Evolutionary conservation across 2,797 vertebrate species (phyloP).

Genomic region (Halcyon badia): DNA sequence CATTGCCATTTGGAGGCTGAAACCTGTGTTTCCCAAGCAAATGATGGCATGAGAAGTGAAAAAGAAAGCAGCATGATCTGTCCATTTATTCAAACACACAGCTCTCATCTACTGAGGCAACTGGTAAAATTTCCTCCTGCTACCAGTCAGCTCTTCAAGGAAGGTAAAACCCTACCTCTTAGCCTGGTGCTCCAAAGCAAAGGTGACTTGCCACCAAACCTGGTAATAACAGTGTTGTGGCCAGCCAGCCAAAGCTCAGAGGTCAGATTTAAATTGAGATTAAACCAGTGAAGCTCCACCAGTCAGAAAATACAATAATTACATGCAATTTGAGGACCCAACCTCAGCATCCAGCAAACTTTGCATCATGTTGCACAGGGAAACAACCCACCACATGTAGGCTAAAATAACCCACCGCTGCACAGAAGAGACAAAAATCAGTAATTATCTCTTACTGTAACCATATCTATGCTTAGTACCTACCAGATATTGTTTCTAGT

Average conservation of each 20-base stretch:
- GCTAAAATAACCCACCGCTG: neutral
- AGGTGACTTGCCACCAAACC: neutral
- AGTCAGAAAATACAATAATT: neutral
- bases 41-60: neutral
- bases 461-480: neutral
- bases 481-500: conserved; percentile 24
- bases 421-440: neutral
- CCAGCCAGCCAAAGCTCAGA: neutral
- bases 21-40: neutral
- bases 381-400: fast-evolving
- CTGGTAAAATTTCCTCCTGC: neutral
- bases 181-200: neutral
- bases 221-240: neutral
- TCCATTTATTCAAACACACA: neutral
- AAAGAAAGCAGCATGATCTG: neutral
- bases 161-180: neutral
- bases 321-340: neutral
- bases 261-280: neutral
- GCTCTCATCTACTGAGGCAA: neutral
- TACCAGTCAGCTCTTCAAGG: neutral
- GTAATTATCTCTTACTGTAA: neutral
- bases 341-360: neutral
- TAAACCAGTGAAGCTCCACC: neutral
- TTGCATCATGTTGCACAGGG: neutral
- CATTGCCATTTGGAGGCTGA: neutral